Base-by-base conservation (phyloP, 2,113 vertebrate genomes). In the Oncorhynchus nerka region DNA sequence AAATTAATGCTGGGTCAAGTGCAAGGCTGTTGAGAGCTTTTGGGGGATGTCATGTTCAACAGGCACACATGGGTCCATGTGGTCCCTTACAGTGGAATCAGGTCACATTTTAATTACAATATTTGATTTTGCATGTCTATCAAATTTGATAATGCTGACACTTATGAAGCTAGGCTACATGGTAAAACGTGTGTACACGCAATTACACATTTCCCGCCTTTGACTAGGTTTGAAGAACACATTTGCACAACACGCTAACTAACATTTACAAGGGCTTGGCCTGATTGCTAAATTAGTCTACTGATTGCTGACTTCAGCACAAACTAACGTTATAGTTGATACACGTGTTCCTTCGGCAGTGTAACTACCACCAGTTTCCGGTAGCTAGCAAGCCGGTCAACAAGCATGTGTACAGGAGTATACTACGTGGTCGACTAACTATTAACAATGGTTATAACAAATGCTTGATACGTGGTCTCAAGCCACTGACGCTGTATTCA, bases 1-100 rank as follows among this genome's bases (percentile, higher is more conserved):
- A 90, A 94, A 96, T 97, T 97, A 97, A 96, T 92, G 93, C 92
- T 88, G 89, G 79, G 81, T 90, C 84, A 89, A 86, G 86, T 89
- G 89, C 81, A 93, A 82, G 80, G 39, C 39, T 45, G 39, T 70
- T 74, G 74, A 76, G 84, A 84, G 59, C 59, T 62, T 62, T 62
- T 62, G 5, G 74, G 74, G 71, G 79, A 72, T 64, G 71, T 64
- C 51, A 71, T 51, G 51, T 76, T 30, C 28, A 51, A 81, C 80
- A 51, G 24, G 62, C 48, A 73, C 26, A 70, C 2, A 19, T 49
- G 20, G 51, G 16, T 68, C 70, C 68, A 67, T 79, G 75, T 70
- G 59, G 30, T 64, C 30, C 66, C 13, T 45, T 66, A 62, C 59
- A 22, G 59, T 62, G 51, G 15, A 74, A 71, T 79, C 76, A 77